phyloP scores from a whole-genome alignment of 2,797 vertebrate species.

The Novumbra hubbsi region DNA sequence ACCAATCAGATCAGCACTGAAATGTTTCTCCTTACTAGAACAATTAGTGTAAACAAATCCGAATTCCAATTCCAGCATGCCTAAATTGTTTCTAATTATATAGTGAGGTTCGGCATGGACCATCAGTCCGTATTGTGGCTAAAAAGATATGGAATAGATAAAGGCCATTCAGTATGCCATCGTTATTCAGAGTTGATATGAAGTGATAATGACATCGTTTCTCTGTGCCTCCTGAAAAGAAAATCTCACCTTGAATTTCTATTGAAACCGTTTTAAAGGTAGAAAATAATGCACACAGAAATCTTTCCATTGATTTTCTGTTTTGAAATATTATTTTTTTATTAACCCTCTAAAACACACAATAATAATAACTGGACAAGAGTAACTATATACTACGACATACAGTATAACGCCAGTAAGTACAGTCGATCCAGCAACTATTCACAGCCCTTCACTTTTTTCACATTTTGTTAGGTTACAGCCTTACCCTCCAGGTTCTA shows the following conservation, averaged over 20 bases:
- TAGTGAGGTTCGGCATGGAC: neutral
- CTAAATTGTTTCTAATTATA: neutral
- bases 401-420: too few relatives aligned
- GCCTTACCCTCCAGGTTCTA: too few relatives aligned
- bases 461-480: too few relatives aligned
- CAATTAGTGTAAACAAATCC: too few relatives aligned
- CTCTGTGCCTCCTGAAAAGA: neutral
- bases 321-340: neutral
- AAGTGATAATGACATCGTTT: neutral
- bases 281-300: neutral
- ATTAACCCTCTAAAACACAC: neutral
- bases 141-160: neutral
- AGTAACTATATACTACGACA: too few relatives aligned
- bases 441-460: too few relatives aligned
- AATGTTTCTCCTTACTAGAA: too few relatives aligned
- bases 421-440: too few relatives aligned
- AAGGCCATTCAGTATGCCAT: neutral
- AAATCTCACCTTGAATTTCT: neutral
- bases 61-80: neutral
- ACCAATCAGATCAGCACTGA: too few relatives aligned
- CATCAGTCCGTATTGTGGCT: neutral
- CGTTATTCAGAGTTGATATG: neutral
- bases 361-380: too few relatives aligned
- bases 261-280: neutral
- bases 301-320: neutral